Evolutionary conservation across 1,140 invertebrate genomes (phyloP).

Genomic region (Lepidurus arcticus): DNA sequence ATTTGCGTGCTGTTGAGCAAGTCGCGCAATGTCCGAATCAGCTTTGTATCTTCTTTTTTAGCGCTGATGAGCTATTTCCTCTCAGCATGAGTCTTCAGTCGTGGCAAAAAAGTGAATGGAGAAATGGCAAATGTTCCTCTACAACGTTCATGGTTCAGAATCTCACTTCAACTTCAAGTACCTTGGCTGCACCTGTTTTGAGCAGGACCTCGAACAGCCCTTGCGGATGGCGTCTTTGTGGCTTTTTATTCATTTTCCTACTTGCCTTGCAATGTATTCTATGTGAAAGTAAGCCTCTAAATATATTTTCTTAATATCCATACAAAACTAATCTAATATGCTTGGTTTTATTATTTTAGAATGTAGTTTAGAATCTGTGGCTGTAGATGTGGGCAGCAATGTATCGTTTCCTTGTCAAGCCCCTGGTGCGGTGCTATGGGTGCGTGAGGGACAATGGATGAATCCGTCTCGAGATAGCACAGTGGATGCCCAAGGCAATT

Average conservation of each 20-base stretch:
- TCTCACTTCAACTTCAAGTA: conserved; percentile 22
- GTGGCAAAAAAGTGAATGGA: not conserved
- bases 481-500: not conserved
- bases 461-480: conserved; percentile 14
- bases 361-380: not conserved
- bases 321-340: not conserved
- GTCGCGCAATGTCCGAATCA: not conserved
- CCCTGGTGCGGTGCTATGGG: not conserved
- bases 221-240: not conserved
- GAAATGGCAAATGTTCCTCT: not conserved
- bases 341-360: not conserved
- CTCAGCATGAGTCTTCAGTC: not conserved
- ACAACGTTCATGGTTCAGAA: not conserved
- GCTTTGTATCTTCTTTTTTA: not conserved
- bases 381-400: not conserved
- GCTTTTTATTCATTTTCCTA: not conserved
- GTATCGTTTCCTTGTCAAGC: conserved; percentile 1
- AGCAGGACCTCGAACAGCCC: not conserved
- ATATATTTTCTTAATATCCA: not conserved
- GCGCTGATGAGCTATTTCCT: not conserved
- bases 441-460: conserved; percentile 4
- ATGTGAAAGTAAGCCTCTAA: not conserved
- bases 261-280: conserved; percentile 1
- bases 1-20: not conserved
- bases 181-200: not conserved